Base-by-base conservation (phyloP, 2,888 invertebrate genomes). In the Steinernema scapterisci region DNA sequence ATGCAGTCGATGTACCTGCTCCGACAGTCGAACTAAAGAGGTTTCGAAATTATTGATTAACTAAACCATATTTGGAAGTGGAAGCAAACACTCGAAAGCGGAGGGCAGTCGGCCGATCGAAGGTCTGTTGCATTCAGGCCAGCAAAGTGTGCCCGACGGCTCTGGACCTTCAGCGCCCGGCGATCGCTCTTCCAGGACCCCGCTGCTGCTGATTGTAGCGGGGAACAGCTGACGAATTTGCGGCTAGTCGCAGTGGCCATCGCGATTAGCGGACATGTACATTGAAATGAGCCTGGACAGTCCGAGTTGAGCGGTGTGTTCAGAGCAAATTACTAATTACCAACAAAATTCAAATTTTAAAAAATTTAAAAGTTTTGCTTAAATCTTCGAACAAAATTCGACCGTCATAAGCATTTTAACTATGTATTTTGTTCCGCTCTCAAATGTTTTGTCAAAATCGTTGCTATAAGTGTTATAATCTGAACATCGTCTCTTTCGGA, bases 31-130 rank as follows among this genome's bases (percentile, higher is more conserved):
- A 9, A 38, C 38, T 38, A 2, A 52, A 21, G 6, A 11, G 27
- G 63, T 63, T 63, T 25, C 31, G 31, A 27, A 63, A 63, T 25
- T 63, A 63, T 63, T 27, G 63, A 63, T 63, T 27, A 25, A 25
- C 63, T 27, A n/a, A 31, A 27, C 63, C 63, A 63, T 63, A 63
- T 63, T 63, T 16, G 63, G 63, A 63, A 63, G 63, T 27, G 38
- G 27, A 63, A 63, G 63, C 63, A 63, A 63, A 63, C 63, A 63
- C 5, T 21, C 3, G 54, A 38, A 38, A 38, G 54, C 54, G 21
- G 54, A 2, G 21, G 54, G 54, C 21, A 54, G 54, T 13, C 54
- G 51, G 51, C 19, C 54, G 63, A 63, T 63, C 63, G 38, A 31
- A 63, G 63, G 31, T 21, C 31, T 63, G 31, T 63, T 27, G 63